Conservation (phyloP, 1,140 invertebrate genomes). For the Pogonognathellus flavescens region DNA sequence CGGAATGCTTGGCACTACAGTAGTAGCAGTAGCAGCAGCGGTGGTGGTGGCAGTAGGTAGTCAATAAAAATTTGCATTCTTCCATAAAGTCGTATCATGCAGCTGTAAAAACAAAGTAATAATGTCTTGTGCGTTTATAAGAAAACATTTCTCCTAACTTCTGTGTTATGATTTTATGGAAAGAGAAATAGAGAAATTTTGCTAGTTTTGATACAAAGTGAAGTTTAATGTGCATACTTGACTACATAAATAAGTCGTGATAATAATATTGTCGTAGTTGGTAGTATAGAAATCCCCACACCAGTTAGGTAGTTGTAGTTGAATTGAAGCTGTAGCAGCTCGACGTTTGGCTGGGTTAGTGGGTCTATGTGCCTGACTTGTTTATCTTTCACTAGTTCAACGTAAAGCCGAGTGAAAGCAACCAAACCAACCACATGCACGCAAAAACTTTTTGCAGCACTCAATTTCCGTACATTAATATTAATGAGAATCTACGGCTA, state of each 20-base stretch:
- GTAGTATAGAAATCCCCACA: not conserved
- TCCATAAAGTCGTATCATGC: not conserved
- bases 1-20: not conserved
- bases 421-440: conserved; percentile 28
- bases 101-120: not conserved
- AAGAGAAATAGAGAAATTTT: not conserved
- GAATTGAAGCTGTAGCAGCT: not conserved
- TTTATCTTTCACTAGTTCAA: not conserved
- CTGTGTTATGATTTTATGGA: not conserved
- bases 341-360: conserved; percentile 15
- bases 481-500: conserved; percentile 22
- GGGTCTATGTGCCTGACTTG: not conserved
- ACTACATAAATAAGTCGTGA: conserved; percentile 4
- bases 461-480: conserved; percentile 47
- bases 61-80: conserved; percentile 27
- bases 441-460: conserved; percentile 7
- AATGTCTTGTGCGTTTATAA: too few relatives aligned
- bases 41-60: not conserved
- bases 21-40: not conserved
- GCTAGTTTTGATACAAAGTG: not conserved
- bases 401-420: not conserved
- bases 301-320: not conserved
- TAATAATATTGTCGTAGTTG: not conserved
- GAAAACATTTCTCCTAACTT: not conserved
- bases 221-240: not conserved